phyloP scores from a whole-genome alignment of 2,113 vertebrate genomes.

The Saguinus imperator region DNA sequence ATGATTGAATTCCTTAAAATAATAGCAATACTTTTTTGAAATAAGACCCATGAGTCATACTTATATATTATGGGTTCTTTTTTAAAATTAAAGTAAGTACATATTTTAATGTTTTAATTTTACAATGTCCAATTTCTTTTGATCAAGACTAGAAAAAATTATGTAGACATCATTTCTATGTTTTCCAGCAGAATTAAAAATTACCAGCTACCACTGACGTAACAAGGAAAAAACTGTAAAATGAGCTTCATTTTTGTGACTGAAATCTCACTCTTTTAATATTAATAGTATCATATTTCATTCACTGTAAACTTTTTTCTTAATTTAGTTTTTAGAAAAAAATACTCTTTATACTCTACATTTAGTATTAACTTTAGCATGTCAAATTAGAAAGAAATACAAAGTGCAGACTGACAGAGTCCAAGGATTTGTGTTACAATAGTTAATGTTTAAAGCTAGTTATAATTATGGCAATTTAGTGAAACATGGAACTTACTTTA shows the following conservation, averaged over 20 bases:
- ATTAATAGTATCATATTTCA: not conserved
- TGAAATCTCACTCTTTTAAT: not conserved
- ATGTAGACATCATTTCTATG: not conserved
- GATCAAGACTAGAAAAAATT: not conserved
- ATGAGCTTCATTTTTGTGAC: not conserved
- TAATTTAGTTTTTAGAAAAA: not conserved
- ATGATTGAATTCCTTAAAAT: not conserved
- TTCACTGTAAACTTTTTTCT: not conserved
- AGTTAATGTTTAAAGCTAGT: not conserved
- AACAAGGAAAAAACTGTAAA: not conserved
- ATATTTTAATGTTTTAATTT: not conserved
- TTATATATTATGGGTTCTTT: not conserved
- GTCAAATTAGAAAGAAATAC: not conserved
- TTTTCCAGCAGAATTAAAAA: not conserved
- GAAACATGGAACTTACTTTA: not conserved
- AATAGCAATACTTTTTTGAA: not conserved
- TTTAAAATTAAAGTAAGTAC: not conserved
- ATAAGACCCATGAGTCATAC: not conserved
- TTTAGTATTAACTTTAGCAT: not conserved
- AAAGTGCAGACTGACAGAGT: not conserved
- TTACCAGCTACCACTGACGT: not conserved
- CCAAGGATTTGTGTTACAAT: not conserved
- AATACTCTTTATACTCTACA: not conserved
- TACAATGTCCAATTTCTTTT: not conserved
- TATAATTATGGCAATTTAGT: not conserved